A percentile compares a stretch with the other conserved stretches of the same genome.
Conservation (phyloP, 2,888 invertebrate genomes). For the Anthophora plumipes region DNA sequence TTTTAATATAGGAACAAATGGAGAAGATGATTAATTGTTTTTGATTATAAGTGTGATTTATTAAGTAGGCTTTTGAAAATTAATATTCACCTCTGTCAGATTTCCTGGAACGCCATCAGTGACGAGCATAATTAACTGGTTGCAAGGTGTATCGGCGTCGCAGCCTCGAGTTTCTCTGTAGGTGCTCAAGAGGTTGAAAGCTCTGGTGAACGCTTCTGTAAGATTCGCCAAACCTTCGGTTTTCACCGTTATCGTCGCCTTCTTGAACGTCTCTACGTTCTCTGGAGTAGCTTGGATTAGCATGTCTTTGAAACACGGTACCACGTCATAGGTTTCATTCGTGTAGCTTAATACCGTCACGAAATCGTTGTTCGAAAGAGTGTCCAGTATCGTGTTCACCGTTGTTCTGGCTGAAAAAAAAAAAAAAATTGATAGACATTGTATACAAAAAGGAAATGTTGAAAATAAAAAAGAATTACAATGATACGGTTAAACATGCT, state of each 20-base stretch:
- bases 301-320: slow-evolving; percentile 93
- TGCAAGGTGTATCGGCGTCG: slow-evolving; percentile 89
- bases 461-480: too few species aligned
- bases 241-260: slow-evolving; percentile 88
- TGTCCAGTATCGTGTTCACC: slow-evolving; percentile 94
- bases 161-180: slow-evolving; percentile 86
- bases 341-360: slow-evolving; percentile 96
- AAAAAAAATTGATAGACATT: not conserved
- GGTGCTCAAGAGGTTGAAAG: slow-evolving; percentile 92
- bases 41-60: not conserved
- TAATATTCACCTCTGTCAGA: slow-evolving; percentile 87
- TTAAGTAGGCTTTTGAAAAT: not conserved
- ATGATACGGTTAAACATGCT: too few species aligned
- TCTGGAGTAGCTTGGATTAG: slow-evolving; percentile 96
- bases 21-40: not conserved
- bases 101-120: slow-evolving; percentile 97
- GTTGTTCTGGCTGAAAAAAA: slow-evolving; percentile 86
- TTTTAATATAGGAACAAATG: not conserved
- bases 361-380: slow-evolving; percentile 98
- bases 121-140: slow-evolving; percentile 98
- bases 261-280: slow-evolving; percentile 91
- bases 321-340: slow-evolving; percentile 89
- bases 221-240: slow-evolving; percentile 94
- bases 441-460: not conserved
- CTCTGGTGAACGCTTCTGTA: slow-evolving; percentile 91